Evolutionary conservation across 1,140 invertebrate species (phyloP), one percentile per base, ranked within the genome.

Genomic region (Psilanteris sp.): DNA sequence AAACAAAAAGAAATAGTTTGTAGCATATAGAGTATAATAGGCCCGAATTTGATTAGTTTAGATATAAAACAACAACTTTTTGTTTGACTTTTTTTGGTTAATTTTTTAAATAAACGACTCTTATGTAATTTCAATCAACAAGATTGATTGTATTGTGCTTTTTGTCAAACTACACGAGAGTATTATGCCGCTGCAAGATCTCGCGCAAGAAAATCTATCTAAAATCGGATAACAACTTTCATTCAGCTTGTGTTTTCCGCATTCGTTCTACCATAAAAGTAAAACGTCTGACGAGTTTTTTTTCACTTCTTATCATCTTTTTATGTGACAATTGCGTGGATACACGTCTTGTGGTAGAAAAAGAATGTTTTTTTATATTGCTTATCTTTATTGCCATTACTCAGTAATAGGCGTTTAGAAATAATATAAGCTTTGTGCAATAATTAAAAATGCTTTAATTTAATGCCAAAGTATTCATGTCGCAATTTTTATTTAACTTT

Each of bases 141-240:
- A 68, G 43, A 68, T 57, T 48, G 31, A 67, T 55, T 55, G 37
- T 4, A 14, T 6, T 22, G 9, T 37, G 7, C 20, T 44, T 46
- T 55, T 54, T 55, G 26, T 41, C 24, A 8, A 43, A 54, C n/a
- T 22, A 46, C n/a, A n/a, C n/a, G n/a, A n/a, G n/a, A n/a, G n/a
- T n/a, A 54, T 71, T 52, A 71, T 61, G 46, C 48, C 27, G 46
- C 48, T 27, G n/a, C 29, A 22, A 31, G 48, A 7, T 46, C 43
- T 5, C 41, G 11, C 8, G 16, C 20, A 64, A 55, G 10, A 72
- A 64, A 64, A 26, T 29, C 2, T 6, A n/a, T n/a, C 26, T 64
- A 4, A 73, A 67, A 46, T 61, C 37, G 18, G 26, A 59, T n/a
- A n/a, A n/a, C 70, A 61, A 76, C 55, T 76, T 76, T 71, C 67